A percentile compares a stretch with the other conserved stretches of the same genome.
These are phyloP conservation scores for Melanotaenia duboulayi DNA, from an alignment of 2,113 vertebrate genomes.

Conservation along the genomic window DNA sequence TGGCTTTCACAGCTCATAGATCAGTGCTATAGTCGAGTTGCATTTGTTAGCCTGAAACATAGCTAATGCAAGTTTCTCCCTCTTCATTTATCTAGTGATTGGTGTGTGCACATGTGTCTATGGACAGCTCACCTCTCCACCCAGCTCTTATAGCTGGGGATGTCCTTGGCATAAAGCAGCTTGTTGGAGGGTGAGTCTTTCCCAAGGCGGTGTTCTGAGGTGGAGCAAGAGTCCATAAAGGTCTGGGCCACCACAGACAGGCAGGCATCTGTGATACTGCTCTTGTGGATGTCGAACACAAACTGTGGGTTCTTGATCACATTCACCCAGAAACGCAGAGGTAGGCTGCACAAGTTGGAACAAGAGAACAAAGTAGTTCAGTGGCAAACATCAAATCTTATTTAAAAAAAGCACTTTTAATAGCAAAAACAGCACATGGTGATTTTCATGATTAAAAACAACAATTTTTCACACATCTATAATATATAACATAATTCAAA, in stretches of 20 bases:
- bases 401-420: no score
- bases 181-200: constrained; percentile 99
- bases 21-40: constrained; percentile 38
- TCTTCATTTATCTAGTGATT: constrained; percentile 28
- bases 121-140: constrained; percentile 92
- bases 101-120: neutral
- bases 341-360: constrained; percentile 84
- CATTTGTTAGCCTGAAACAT: constrained; percentile 48
- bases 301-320: constrained; percentile 99
- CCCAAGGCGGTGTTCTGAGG: constrained; percentile 96
- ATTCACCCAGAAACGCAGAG: constrained; percentile 97
- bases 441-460: no score
- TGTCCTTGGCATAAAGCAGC: constrained; percentile 99
- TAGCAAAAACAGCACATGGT: no score
- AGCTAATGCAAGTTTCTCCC: constrained; percentile 36
- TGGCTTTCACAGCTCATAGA: constrained; percentile 58
- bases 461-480: no score
- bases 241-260: constrained; percentile 98
- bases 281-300: constrained; percentile 98
- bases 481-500: no score
- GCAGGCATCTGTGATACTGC: constrained; percentile 98
- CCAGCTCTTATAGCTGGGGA: constrained; percentile 99
- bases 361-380: constrained; percentile 16
- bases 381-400: neutral
- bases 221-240: constrained; percentile 99